Evolutionary conservation across 2,888 invertebrate genomes (phyloP).

Genomic region (Ceriagrion tenellum): DNA sequence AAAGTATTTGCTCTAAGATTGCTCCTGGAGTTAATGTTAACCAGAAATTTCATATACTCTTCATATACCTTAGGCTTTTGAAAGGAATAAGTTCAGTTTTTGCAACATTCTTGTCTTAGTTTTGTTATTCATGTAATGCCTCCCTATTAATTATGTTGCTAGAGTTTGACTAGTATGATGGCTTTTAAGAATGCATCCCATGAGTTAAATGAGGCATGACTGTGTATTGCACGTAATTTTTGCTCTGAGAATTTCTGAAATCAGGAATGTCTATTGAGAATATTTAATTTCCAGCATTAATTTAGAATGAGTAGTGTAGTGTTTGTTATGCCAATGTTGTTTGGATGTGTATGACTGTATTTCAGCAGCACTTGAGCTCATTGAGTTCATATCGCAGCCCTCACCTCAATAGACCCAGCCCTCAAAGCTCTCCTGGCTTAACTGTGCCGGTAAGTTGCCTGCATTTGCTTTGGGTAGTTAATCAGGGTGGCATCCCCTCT

Average conservation of each 20-base stretch:
- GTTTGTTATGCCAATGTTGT: slow-evolving; percentile 67
- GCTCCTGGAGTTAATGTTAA: no score
- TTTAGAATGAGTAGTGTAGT: slow-evolving; percentile 41
- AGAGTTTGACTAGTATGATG: no score
- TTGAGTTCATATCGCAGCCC: slow-evolving; percentile 78
- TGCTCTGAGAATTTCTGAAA: not conserved
- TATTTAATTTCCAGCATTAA: not conserved
- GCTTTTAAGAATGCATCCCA: no score
- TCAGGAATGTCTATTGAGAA: slow-evolving; percentile 28
- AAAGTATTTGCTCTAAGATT: no score
- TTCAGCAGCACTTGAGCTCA: slow-evolving; percentile 75
- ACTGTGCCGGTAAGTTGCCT: slow-evolving; percentile 77
- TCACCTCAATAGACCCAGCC: slow-evolving; percentile 79
- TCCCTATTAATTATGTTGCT: no score
- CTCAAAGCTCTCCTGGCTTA: slow-evolving; percentile 79
- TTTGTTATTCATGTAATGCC: no score
- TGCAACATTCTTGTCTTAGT: no score
- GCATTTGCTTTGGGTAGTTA: not conserved
- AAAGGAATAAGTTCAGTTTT: no score
- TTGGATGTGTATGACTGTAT: slow-evolving; percentile 68
- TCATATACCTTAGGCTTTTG: no score
- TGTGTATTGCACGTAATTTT: slow-evolving; percentile 44
- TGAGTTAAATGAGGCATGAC: no score
- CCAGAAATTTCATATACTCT: no score
- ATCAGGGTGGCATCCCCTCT: not conserved